A percentile compares a stretch with the other conserved stretches of the same genome.
Evolutionary conservation across 2,113 vertebrate genomes (phyloP).

Genomic region (Morphnarchus princeps): DNA sequence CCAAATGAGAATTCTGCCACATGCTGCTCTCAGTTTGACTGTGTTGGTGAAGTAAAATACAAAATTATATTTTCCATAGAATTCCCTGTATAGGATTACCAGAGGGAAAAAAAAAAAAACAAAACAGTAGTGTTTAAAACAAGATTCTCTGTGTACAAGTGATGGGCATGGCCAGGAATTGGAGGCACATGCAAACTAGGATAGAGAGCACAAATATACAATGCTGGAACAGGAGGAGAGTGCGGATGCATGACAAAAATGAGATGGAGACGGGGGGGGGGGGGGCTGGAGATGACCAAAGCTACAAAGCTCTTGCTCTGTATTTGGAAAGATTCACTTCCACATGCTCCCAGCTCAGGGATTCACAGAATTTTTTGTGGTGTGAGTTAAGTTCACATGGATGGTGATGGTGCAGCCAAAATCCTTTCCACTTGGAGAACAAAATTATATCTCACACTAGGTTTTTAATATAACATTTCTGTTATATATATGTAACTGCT

Average conservation of each 20-base stretch:
- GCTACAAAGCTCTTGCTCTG: neutral
- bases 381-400: neutral
- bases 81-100: neutral
- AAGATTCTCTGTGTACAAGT: neutral
- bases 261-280: neutral
- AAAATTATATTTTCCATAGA: neutral
- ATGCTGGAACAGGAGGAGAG: neutral
- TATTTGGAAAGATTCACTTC: neutral
- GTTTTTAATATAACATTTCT: neutral
- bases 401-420: neutral
- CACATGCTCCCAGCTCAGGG: neutral
- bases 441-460: neutral
- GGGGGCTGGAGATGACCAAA: neutral
- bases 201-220: neutral
- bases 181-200: neutral
- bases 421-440: neutral
- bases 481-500: neutral
- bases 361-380: neutral
- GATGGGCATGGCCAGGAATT: neutral
- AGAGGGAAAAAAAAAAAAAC: too few relatives aligned
- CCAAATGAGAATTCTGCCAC: neutral
- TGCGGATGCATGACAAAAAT: neutral
- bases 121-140: neutral
- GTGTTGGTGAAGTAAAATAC: neutral
- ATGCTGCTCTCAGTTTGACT: neutral